Percentiles rank a stretch among this genome's conserved stretches.
phyloP scores from a whole-genome alignment of 30 jellyfish, hydroid and myxozoan genomes.

The Cassiopea xamachana region DNA sequence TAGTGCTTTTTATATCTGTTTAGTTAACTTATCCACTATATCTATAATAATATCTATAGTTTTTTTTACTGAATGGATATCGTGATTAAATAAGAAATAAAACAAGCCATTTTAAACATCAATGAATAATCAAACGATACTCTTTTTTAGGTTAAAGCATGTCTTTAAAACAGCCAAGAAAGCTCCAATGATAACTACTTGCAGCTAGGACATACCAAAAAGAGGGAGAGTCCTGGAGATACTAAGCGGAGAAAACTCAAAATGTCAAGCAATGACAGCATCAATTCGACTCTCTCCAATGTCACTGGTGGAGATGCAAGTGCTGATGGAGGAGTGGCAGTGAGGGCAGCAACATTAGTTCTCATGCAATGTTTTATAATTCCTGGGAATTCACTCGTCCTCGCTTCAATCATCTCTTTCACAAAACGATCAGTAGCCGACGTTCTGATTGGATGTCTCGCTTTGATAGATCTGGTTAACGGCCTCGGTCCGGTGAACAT shows the following conservation, averaged over 20 bases:
- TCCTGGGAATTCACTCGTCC: constrained; percentile 64
- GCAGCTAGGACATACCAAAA: neutral
- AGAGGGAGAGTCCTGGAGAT: neutral
- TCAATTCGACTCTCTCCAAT: neutral
- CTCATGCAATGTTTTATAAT: constrained; percentile 67
- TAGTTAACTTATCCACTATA: no score
- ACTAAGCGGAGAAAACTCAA: neutral
- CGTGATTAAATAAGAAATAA: no score
- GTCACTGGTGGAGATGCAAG: neutral
- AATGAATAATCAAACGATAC: no score
- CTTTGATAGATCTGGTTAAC: constrained; percentile 70
- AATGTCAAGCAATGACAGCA: neutral
- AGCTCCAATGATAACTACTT: neutral
- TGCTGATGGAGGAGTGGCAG: constrained; percentile 21
- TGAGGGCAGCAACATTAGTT: constrained; percentile 51
- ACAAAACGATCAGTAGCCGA: constrained; percentile 60
- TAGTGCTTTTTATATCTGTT: no score
- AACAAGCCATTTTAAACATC: no score
- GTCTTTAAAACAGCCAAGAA: neutral
- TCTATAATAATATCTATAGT: no score
- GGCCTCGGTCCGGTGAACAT: constrained; percentile 87
- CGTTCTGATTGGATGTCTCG: constrained; percentile 67
- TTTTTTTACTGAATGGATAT: no score
- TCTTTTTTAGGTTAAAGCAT: no score
- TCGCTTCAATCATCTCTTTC: constrained; percentile 43